Base-by-base conservation (phyloP, 1,140 invertebrate species). In the Nephotettix cincticeps region DNA sequence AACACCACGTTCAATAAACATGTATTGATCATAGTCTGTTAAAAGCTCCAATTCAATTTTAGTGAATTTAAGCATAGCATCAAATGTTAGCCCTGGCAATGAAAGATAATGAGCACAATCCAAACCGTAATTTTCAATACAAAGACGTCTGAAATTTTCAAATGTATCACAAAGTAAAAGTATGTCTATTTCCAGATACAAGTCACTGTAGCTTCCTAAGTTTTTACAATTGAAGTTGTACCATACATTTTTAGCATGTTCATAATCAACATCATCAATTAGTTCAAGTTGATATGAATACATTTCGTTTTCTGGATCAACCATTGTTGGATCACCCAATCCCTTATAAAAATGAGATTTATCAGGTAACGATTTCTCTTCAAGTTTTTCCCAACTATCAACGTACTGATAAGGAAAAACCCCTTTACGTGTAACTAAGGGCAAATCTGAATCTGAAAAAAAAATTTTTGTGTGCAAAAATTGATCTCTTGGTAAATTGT, bases 1-100 rank as follows among this genome's bases (percentile, higher is more conserved):
- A 21, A 79, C 75, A 19, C 70, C 72, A 19, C 43, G 72, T 70
- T 82, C 78, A 56, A 84, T 74, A 70, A 84, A 82, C 19, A 79
- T 68, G 32, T 79, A 61, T 76, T 79, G 82, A 51, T 84, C 78
- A 69, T 79, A 75, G 71, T 85, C 82, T 21, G 76, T 81, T 9
- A 86, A 63, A 14, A 85, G 68, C 73, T 86, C 82, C 66, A 87
- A 71, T 76, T 81, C 63, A 30, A 82, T 71, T 66, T 78, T 67
- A 2, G 81, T 83, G n/a, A 67, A 69, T 75, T 79, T 81, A 23
- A 83, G 65, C 78, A 79, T 81, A 1, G 77, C 76, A 79, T 85
- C 78, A 76, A 78, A 84, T 23, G 77, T 74, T 14, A 82, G 75
- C 3, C 79, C 79, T 3, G 81, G 82, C 1, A 77, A 64, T 2